A percentile compares a stretch with the other conserved stretches of the same genome.
Evolutionary conservation across 2,888 invertebrate genomes (phyloP).

Genomic region (Metacarcinus magister): DNA sequence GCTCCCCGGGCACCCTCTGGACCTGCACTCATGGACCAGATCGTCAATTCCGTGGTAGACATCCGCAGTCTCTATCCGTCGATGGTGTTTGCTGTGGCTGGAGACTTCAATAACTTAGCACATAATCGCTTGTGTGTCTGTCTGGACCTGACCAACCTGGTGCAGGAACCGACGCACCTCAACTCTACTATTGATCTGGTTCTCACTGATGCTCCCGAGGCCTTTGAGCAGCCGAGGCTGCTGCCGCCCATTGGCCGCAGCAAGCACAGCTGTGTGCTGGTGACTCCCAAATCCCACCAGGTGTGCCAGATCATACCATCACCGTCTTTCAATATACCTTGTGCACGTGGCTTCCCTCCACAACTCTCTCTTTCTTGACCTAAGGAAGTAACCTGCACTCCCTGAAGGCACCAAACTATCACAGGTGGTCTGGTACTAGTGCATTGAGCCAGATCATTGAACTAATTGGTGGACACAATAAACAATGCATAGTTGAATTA

Average conservation of each 20-base stretch:
- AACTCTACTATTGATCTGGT: slow-evolving; percentile 81
- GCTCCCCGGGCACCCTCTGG: slow-evolving; percentile 79
- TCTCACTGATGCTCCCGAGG: slow-evolving; percentile 74
- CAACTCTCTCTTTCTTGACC: neutral
- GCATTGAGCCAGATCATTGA: neutral
- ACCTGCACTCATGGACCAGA: slow-evolving; percentile 79
- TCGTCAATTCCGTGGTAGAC: slow-evolving; percentile 80
- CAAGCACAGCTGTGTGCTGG: slow-evolving; percentile 78
- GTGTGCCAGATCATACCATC: neutral
- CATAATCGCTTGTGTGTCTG: slow-evolving; percentile 75
- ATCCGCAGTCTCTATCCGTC: slow-evolving; percentile 64
- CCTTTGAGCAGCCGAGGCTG: slow-evolving; percentile 72
- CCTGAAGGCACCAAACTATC: neutral
- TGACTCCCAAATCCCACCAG: slow-evolving; percentile 62
- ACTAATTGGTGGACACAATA: neutral
- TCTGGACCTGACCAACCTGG: slow-evolving; percentile 79
- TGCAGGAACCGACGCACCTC: slow-evolving; percentile 81
- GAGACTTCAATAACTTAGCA: slow-evolving; percentile 80
- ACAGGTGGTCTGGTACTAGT: neutral
- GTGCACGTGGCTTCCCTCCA: neutral
- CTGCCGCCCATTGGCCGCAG: slow-evolving; percentile 80
- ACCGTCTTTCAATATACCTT: neutral
- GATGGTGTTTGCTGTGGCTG: slow-evolving; percentile 74
- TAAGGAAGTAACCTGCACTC: neutral
- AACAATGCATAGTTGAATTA: neutral